These are phyloP conservation scores for Nudaria mundana DNA, from an alignment of 2,888 invertebrate species.

Conservation along the genomic window DNA sequence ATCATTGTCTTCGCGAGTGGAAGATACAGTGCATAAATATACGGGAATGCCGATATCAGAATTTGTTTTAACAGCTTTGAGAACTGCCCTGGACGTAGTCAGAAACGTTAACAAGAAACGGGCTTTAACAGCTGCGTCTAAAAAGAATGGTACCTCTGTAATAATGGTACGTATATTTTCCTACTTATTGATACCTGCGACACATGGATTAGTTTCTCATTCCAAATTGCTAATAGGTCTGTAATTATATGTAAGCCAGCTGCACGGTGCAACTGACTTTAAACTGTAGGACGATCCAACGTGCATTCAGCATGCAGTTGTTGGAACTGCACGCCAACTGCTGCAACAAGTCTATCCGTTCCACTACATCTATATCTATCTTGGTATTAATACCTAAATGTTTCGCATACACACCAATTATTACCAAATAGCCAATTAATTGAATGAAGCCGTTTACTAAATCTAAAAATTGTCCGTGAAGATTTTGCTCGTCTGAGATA, in stretches of 20 bases:
- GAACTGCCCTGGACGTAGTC: conserved; percentile 69
- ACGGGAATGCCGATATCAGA: conserved; percentile 60
- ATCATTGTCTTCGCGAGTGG: conserved; percentile 21
- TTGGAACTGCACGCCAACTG: too few relatives aligned
- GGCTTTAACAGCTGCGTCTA: conserved; percentile 26
- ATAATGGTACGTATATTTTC: conserved; percentile 37
- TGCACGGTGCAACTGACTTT: too few relatives aligned
- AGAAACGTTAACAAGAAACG: conserved; percentile 66
- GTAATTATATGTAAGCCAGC: too few relatives aligned
- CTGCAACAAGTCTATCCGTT: too few relatives aligned
- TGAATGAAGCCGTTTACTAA: conserved; percentile 11
- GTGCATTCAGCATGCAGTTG: too few relatives aligned
- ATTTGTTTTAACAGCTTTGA: conserved; percentile 64
- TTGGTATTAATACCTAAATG: neutral
- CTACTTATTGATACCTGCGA: neutral
- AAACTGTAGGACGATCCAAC: too few relatives aligned
- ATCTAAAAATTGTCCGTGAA: conserved; percentile 14
- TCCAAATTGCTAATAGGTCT: too few relatives aligned
- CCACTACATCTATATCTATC: too few relatives aligned
- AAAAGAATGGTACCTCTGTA: conserved; percentile 45
- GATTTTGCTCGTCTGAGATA: conserved; percentile 16
- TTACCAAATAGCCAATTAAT: neutral
- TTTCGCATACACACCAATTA: conserved; percentile 1
- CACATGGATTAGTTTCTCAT: too few relatives aligned
- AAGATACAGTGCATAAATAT: conserved; percentile 29